Percentiles rank a stretch among this genome's conserved stretches.
These are phyloP conservation scores for Mungos mungo DNA, from an alignment of 2,113 vertebrate species.

Conservation along the genomic window DNA sequence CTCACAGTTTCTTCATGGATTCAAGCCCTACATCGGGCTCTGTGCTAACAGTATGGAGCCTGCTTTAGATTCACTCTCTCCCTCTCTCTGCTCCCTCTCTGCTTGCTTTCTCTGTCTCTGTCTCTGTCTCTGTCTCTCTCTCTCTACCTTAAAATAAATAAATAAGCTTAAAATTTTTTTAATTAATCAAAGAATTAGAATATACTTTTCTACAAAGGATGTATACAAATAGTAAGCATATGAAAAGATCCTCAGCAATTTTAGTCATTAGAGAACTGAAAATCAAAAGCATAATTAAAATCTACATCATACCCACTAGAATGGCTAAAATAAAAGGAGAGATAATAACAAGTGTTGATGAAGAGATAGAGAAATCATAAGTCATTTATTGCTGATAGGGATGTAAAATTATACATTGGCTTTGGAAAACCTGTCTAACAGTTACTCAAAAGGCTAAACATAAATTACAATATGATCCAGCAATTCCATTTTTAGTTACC, in stretches of 20 bases:
- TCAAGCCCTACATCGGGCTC: too few species aligned
- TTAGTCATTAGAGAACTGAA: background rate
- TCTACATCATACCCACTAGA: background rate
- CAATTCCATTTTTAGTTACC: background rate
- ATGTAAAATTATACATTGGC: background rate
- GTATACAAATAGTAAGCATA: background rate
- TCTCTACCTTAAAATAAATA: too few species aligned
- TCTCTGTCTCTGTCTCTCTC: too few species aligned
- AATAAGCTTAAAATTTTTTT: too few species aligned
- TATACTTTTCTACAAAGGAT: background rate
- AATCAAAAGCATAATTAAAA: background rate
- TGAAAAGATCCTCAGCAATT: background rate
- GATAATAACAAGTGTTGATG: background rate
- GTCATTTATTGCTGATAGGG: background rate
- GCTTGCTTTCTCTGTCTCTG: too few species aligned
- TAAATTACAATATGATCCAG: background rate
- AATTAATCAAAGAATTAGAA: background rate
- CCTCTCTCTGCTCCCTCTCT: too few species aligned
- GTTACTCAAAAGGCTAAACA: background rate
- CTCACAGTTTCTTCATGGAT: too few species aligned
- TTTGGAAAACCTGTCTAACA: background rate
- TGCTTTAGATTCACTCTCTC: too few species aligned
- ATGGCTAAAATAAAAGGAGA: background rate
- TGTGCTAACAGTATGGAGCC: too few species aligned
- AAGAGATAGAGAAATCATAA: background rate